Evolutionary conservation across 1,140 invertebrate species (phyloP).

Genomic region (Microplitis demolitor): DNA sequence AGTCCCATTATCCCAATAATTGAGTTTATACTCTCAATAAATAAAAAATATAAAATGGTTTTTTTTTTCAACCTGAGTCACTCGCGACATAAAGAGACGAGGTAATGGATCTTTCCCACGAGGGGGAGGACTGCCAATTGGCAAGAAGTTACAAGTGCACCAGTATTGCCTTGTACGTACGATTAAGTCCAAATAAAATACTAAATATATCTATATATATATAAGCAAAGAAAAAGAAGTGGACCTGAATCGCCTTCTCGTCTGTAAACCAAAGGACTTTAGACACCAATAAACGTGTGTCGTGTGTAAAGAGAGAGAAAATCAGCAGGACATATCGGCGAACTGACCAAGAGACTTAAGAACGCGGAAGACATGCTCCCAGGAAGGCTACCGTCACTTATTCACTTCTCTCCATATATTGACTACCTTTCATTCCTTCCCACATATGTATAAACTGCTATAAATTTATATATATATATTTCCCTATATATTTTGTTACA

Average conservation of each 20-base stretch:
- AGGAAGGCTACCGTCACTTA: background rate
- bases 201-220: background rate
- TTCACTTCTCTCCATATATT: slow-evolving; percentile 10
- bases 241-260: background rate
- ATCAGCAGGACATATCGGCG: background rate
- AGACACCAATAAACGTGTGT: background rate
- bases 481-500: background rate
- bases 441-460: background rate
- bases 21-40: too few relatives aligned
- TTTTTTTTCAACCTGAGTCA: too few relatives aligned
- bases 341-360: slow-evolving; percentile 6
- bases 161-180: slow-evolving; percentile 5
- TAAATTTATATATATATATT: background rate
- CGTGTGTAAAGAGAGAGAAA: background rate
- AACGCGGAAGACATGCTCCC: slow-evolving; percentile 9
- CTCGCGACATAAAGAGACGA: background rate
- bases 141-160: slow-evolving; percentile 10
- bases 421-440: background rate
- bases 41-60: too few relatives aligned
- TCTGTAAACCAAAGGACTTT: slow-evolving; percentile 1
- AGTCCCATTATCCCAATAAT: background rate
- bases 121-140: slow-evolving; percentile 30
- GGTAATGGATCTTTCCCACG: slow-evolving; percentile 28
- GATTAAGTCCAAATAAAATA: background rate
- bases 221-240: background rate